Evolutionary conservation across 2,113 vertebrate species (phyloP).

Genomic region (Ctenomys sociabilis): DNA sequence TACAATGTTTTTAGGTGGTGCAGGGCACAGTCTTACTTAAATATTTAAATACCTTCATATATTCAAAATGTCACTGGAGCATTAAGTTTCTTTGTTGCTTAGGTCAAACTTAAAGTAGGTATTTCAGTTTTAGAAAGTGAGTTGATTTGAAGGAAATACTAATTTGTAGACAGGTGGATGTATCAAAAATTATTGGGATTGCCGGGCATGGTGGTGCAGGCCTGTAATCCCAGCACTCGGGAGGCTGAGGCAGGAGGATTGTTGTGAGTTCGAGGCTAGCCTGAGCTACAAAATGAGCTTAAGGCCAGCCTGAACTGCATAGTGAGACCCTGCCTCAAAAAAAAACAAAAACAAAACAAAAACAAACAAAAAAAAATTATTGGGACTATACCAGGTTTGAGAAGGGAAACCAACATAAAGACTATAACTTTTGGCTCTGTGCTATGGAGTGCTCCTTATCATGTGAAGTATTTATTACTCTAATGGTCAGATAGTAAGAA

Average conservation of each 20-base stretch:
- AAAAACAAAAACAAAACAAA: too few relatives aligned
- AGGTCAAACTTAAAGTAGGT: neutral
- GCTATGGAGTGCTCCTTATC: neutral
- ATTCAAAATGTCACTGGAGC: neutral
- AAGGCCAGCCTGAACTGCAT: too few relatives aligned
- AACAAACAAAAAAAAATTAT: too few relatives aligned
- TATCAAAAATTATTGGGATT: too few relatives aligned
- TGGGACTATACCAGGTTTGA: neutral
- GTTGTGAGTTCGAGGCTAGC: too few relatives aligned
- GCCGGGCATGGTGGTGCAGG: too few relatives aligned
- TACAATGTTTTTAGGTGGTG: neutral
- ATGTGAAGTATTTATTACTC: rapidly evolving
- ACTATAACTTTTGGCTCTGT: neutral
- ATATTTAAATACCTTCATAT: neutral
- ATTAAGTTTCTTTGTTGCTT: neutral
- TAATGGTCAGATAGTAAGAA: neutral
- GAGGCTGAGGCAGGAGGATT: too few relatives aligned
- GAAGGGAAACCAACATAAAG: neutral
- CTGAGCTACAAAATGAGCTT: too few relatives aligned
- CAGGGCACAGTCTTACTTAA: neutral
- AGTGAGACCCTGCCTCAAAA: too few relatives aligned
- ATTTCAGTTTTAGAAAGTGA: neutral
- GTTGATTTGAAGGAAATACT: neutral
- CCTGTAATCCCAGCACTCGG: too few relatives aligned
- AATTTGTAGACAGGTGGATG: neutral